Evolutionary conservation across 2,888 invertebrate species (phyloP), one percentile per base, ranked within the genome.

Genomic region (Xestobium rufovillosum): DNA sequence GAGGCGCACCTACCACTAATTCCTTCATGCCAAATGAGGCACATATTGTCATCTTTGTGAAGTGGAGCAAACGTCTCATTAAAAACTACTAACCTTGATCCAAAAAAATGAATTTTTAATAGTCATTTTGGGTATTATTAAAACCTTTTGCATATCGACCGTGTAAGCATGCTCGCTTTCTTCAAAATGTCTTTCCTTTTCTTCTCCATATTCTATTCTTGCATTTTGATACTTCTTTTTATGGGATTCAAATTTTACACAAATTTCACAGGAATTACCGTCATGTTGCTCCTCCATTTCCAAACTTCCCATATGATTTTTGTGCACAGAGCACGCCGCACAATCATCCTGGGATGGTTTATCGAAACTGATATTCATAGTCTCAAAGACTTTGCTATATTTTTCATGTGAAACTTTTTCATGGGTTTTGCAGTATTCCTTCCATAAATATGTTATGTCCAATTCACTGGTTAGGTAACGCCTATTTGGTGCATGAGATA

Each of bases 21-120:
- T 3, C 38, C 43, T 26, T 44, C 42, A 27, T 45, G 41, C 43
- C 45, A 45, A n/a, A n/a, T n/a, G n/a, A n/a, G n/a, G n/a, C n/a
- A n/a, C n/a, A n/a, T n/a, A n/a, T n/a, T n/a, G n/a, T n/a, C n/a
- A n/a, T n/a, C n/a, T n/a, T n/a, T n/a, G n/a, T n/a, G n/a, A n/a
- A n/a, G n/a, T n/a, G n/a, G n/a, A n/a, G 39, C 43, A 31, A 45
- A 45, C 17, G 39, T 45, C 36, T 44, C 38, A 29, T 44, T 27
- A 26, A 42, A 39, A 3, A 35, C 40, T 10, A 41, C 30, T 2
- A 44, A 19, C 17, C 42, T 29, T 12, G n/a, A 35, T 38, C 1
- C 38, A 31, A 26, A 42, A 44, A 34, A 30, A 34, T 4, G 42
- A 39, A 34, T 42, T 39, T 36, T 42, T 44, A 4, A 44, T 39